Percentiles rank a stretch among this genome's conserved stretches.
Conservation (phyloP, 2,797 vertebrate species). For the Onychomys torridus region DNA sequence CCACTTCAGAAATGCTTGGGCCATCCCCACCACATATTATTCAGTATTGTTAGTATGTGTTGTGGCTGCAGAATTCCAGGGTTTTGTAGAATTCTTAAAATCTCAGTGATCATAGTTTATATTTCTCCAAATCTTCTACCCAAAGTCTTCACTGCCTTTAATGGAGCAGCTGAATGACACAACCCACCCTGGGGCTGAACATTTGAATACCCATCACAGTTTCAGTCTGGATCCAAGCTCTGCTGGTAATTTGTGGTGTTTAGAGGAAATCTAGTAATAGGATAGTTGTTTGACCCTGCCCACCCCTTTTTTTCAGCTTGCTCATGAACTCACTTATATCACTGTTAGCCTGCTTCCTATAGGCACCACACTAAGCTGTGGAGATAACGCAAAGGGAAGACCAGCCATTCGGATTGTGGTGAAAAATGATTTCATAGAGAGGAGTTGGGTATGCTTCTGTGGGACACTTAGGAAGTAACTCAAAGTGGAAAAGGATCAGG, state of each 20-base stretch:
- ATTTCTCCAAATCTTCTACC: conserved; percentile 23
- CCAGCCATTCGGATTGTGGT: background rate
- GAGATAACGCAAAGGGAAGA: conserved; percentile 39
- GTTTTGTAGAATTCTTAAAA: background rate
- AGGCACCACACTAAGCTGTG: background rate
- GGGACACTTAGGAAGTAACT: background rate
- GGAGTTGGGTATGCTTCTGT: background rate
- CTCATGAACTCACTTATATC: background rate
- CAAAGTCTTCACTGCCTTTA: conserved; percentile 36
- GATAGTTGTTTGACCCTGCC: background rate
- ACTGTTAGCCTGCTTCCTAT: background rate
- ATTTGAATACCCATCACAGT: conserved; percentile 20
- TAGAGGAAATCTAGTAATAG: conserved; percentile 3
- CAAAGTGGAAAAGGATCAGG: background rate
- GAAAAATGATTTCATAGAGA: background rate
- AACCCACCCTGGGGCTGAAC: background rate
- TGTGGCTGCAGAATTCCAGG: conserved; percentile 61
- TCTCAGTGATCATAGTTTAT: background rate
- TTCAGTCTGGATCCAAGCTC: background rate
- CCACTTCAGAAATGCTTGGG: conserved; percentile 70
- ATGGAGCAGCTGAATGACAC: background rate
- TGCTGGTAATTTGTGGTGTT: background rate
- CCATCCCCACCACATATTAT: conserved; percentile 58
- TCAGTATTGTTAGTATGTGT: conserved; percentile 48
- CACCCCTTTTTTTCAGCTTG: background rate